phyloP scores from a whole-genome alignment of 2,888 invertebrate genomes.

The Euplexia lucipara region DNA sequence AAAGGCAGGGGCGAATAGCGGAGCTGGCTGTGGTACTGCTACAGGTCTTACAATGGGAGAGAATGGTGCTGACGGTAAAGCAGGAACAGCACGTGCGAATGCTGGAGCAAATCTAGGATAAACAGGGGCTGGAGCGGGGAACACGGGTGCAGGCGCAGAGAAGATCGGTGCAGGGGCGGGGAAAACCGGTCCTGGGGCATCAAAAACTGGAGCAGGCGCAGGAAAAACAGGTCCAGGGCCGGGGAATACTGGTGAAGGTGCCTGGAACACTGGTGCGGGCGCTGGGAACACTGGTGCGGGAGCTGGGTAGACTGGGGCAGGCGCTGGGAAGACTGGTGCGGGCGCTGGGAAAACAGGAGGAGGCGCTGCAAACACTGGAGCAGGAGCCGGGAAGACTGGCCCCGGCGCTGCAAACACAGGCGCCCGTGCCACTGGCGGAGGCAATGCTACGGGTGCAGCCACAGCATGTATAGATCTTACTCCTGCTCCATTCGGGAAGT shows the following conservation, averaged over 20 bases:
- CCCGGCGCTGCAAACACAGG: slow-evolving; percentile 65
- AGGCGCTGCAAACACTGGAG: slow-evolving; percentile 54
- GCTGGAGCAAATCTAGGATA: slow-evolving; percentile 64
- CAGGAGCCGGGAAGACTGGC: slow-evolving; percentile 47
- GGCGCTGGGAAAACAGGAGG: slow-evolving; percentile 59
- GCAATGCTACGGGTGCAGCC: slow-evolving; percentile 68
- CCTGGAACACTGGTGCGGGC: slow-evolving; percentile 63
- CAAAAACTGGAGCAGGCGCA: slow-evolving; percentile 62
- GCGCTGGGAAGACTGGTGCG: slow-evolving; percentile 59
- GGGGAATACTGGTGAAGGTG: slow-evolving; percentile 64
- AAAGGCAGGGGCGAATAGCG: slow-evolving; percentile 69
- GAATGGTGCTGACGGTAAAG: slow-evolving; percentile 73
- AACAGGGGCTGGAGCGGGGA: slow-evolving; percentile 53
- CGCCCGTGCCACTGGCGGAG: slow-evolving; percentile 47
- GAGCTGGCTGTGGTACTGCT: slow-evolving; percentile 66
- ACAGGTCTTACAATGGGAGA: slow-evolving; percentile 72
- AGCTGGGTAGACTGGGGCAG: slow-evolving; percentile 67
- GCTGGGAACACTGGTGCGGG: slow-evolving; percentile 58
- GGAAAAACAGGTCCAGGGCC: slow-evolving; percentile 57
- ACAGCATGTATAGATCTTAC: slow-evolving; percentile 85
- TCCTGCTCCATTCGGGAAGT: slow-evolving; percentile 82
- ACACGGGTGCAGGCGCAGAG: slow-evolving; percentile 59
- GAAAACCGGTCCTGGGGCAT: slow-evolving; percentile 61
- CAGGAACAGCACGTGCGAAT: slow-evolving; percentile 62
- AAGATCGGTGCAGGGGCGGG: slow-evolving; percentile 62